phyloP scores from a whole-genome alignment of 2,113 vertebrate genomes.

The Anhinga rufa region DNA sequence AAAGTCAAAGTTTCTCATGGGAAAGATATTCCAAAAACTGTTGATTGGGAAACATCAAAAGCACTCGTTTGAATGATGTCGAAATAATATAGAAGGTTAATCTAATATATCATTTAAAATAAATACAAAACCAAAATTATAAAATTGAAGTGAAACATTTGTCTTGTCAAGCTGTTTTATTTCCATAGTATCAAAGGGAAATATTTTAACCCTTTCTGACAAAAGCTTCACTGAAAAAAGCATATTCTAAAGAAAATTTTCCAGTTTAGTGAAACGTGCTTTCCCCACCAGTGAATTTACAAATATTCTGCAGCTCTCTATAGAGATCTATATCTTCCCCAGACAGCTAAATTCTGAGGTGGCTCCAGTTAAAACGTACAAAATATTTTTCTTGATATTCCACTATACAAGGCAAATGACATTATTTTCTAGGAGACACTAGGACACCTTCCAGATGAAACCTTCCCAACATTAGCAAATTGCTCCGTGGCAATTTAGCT shows the following conservation, averaged over 20 bases:
- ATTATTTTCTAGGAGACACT: not conserved
- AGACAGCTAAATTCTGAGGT: not conserved
- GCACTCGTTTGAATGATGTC: not conserved
- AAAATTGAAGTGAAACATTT: not conserved
- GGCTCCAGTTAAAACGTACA: not conserved
- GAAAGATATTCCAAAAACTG: not conserved
- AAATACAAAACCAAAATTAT: not conserved
- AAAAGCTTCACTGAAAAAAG: not conserved
- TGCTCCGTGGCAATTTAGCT: not conserved
- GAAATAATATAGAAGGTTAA: not conserved
- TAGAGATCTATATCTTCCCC: not conserved
- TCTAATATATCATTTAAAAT: slow-evolving; percentile 33
- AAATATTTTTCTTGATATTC: not conserved
- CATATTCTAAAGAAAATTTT: not conserved
- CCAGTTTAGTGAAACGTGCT: not conserved
- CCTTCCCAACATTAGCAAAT: not conserved
- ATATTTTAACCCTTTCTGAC: slow-evolving; percentile 15
- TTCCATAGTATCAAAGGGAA: not conserved
- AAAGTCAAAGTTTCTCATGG: not conserved
- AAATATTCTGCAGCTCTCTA: not conserved
- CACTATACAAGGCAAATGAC: not conserved
- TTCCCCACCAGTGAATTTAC: not conserved
- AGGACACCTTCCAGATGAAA: not conserved
- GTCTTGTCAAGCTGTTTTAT: not conserved
- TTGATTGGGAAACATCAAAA: slow-evolving; percentile 13